Percentiles rank a stretch among this genome's conserved stretches.
These are phyloP conservation scores for Coendou prehensilis DNA, from an alignment of 2,797 vertebrate genomes.

Conservation along the genomic window DNA sequence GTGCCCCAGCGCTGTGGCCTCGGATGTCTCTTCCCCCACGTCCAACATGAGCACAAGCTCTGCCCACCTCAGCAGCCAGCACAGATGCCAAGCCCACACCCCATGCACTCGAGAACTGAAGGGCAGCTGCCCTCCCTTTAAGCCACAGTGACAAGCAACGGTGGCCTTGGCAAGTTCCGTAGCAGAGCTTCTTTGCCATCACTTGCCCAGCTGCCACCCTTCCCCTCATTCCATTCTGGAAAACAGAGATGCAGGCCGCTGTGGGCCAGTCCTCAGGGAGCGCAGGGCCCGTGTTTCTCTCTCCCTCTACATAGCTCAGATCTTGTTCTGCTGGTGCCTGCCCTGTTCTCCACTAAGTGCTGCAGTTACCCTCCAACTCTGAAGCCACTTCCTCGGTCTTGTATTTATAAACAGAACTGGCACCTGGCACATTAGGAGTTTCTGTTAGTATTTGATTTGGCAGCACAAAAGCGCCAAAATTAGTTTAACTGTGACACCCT, in stretches of 20 bases:
- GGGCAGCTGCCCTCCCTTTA: background rate
- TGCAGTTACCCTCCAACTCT: background rate
- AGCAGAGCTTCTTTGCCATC: background rate
- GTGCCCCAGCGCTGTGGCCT: background rate
- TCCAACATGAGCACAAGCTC: background rate
- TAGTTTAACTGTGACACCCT: background rate
- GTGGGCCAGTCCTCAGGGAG: background rate
- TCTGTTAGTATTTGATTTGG: background rate
- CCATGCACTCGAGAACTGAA: background rate
- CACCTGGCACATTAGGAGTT: background rate
- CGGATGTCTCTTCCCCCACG: background rate
- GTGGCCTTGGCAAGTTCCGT: background rate
- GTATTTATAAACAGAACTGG: background rate
- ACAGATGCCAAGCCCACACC: background rate
- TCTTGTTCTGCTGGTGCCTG: background rate
- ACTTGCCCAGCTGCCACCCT: rapidly evolving
- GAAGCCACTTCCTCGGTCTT: background rate
- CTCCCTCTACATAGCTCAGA: background rate
- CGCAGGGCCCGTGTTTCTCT: background rate
- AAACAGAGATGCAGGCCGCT: background rate
- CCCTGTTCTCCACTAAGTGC: background rate
- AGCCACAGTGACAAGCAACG: background rate
- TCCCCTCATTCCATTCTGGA: background rate
- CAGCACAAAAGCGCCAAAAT: background rate
- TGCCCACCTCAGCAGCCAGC: background rate